These are phyloP conservation scores for Silurus aristotelis DNA, from an alignment of 2,797 vertebrate species.

Conservation along the genomic window DNA sequence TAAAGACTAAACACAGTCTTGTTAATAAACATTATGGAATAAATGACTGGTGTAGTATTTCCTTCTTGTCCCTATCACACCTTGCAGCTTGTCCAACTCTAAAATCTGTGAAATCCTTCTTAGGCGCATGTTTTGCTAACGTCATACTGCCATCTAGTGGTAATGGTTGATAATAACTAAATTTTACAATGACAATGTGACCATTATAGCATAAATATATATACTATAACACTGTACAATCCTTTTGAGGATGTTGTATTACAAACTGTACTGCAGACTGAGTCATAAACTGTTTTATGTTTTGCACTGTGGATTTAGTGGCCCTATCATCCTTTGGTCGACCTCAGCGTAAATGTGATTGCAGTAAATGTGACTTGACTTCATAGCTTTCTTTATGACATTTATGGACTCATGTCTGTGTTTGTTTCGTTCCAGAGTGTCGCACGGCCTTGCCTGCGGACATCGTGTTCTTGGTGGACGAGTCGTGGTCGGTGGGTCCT, in stretches of 20 bases:
- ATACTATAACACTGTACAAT: no score
- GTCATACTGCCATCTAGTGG: slow-evolving; percentile 73
- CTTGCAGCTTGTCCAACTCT: not conserved
- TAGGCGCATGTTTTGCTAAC: slow-evolving; percentile 37
- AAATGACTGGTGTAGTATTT: not conserved
- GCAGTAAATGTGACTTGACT: not conserved
- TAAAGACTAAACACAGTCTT: not conserved
- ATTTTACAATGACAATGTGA: not conserved
- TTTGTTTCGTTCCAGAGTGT: slow-evolving; percentile 72
- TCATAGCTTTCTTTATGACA: not conserved
- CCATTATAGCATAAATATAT: not conserved
- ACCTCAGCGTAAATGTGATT: not conserved
- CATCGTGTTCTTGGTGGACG: slow-evolving; percentile 84
- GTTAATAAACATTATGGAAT: not conserved
- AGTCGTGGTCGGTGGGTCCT: slow-evolving; percentile 74
- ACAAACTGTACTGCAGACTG: not conserved
- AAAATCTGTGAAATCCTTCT: not conserved
- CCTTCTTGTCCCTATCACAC: not conserved
- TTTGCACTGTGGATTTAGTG: not conserved
- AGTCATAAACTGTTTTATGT: not conserved
- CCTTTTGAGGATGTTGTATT: not conserved
- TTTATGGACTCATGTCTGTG: not conserved
- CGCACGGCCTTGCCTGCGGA: slow-evolving; percentile 77
- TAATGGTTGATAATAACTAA: slow-evolving; percentile 19
- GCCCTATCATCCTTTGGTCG: not conserved